These are phyloP conservation scores for Heterotis niloticus DNA, from an alignment of 2,113 vertebrate species.

Conservation along the genomic window DNA sequence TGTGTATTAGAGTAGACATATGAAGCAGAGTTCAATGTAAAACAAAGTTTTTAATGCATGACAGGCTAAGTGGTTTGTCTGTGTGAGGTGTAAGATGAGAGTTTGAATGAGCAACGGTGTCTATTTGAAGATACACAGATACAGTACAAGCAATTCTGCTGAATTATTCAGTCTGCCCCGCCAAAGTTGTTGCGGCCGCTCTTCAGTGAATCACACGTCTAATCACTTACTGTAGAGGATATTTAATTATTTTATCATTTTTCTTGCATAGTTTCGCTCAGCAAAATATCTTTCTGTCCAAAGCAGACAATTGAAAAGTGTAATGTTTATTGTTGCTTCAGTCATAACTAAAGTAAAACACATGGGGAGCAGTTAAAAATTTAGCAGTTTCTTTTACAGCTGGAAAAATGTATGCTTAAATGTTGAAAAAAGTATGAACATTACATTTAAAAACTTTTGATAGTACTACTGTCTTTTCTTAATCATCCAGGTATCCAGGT, in stretches of 20 bases:
- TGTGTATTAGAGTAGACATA: too few relatives aligned
- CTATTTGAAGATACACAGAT: slow-evolving; percentile 47
- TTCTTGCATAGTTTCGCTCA: too few relatives aligned
- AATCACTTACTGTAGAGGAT: slow-evolving; percentile 34
- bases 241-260: slow-evolving; percentile 23
- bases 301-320: too few relatives aligned
- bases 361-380: neutral
- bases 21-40: too few relatives aligned
- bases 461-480: too few relatives aligned
- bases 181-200: slow-evolving; percentile 32
- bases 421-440: too few relatives aligned
- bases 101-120: slow-evolving; percentile 47
- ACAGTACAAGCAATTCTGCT: slow-evolving; percentile 47
- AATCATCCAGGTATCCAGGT: too few relatives aligned
- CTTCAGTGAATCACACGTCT: slow-evolving; percentile 23
- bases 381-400: neutral
- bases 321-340: too few relatives aligned
- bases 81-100: slow-evolving; percentile 45
- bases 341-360: neutral
- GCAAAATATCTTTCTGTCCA: too few relatives aligned
- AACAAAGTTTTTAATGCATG: neutral
- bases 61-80: slow-evolving; percentile 17
- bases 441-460: too few relatives aligned
- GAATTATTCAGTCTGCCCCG: slow-evolving; percentile 56
- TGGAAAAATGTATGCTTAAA: too few relatives aligned